Conservation (phyloP, 2,888 invertebrate species). For the Dyspetes luteomarginatus region DNA sequence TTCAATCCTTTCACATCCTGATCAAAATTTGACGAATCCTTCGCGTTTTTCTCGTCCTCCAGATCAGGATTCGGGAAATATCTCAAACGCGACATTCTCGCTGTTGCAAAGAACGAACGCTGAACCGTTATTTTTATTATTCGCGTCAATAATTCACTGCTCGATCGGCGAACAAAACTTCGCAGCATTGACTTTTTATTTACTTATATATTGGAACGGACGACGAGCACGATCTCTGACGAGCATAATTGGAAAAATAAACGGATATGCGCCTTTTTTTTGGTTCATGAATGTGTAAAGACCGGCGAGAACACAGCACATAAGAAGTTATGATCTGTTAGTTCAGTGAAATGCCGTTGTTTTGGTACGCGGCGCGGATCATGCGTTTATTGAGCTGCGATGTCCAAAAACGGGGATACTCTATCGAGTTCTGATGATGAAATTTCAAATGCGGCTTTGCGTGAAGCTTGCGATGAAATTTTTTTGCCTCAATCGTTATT, state of each 20-base stretch:
- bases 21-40: conserved; percentile 36
- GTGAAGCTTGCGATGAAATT: conserved; percentile 75
- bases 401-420: conserved; percentile 49
- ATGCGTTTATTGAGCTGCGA: neutral
- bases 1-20: conserved; percentile 46
- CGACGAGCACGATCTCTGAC: too few species aligned
- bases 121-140: neutral
- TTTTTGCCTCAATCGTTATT: conserved; percentile 73
- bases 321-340: too few species aligned
- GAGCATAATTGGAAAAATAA: too few species aligned
- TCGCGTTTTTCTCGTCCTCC: neutral
- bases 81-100: conserved; percentile 52
- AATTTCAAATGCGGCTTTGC: conserved; percentile 67
- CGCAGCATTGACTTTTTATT: conserved; percentile 9
- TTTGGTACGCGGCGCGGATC: too few species aligned
- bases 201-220: neutral
- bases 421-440: conserved; percentile 78
- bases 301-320: too few species aligned
- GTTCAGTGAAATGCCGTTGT: neutral
- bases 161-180: neutral
- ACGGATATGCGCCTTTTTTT: too few species aligned
- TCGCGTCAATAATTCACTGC: conserved; percentile 8
- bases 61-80: conserved; percentile 63
- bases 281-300: too few species aligned
- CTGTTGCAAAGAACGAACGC: conserved; percentile 1